phyloP scores from a whole-genome alignment of 1,140 invertebrate genomes.

The Oncopeltus fasciatus region DNA sequence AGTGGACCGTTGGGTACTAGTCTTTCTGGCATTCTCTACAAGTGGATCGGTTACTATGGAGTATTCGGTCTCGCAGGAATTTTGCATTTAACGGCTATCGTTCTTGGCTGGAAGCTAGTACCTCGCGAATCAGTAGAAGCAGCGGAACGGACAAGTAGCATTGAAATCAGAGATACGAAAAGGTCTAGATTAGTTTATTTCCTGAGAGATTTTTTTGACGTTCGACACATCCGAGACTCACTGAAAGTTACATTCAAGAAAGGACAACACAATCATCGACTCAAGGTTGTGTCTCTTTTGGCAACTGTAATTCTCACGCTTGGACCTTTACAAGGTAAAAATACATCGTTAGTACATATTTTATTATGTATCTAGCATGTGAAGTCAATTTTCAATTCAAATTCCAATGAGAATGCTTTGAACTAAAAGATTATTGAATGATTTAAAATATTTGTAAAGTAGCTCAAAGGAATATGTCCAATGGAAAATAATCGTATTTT shows the following conservation, averaged over 20 bases:
- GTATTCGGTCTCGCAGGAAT: conserved; percentile 51
- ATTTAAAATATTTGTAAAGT: too few species aligned
- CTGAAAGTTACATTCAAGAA: not conserved
- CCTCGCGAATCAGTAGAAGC: too few species aligned
- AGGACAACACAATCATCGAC: not conserved
- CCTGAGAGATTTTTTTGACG: not conserved
- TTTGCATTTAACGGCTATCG: not conserved
- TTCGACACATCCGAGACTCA: not conserved
- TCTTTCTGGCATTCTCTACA: conserved; percentile 30
- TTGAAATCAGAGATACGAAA: too few species aligned
- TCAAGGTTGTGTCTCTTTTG: not conserved
- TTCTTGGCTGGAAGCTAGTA: too few species aligned
- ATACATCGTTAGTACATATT: too few species aligned
- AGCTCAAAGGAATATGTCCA: too few species aligned
- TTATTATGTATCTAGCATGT: too few species aligned
- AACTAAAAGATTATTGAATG: too few species aligned
- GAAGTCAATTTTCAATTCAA: too few species aligned
- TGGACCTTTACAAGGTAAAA: not conserved
- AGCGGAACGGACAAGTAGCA: too few species aligned
- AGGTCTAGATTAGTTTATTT: not conserved
- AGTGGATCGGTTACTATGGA: conserved; percentile 62
- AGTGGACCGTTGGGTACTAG: conserved; percentile 48
- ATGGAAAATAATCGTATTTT: too few species aligned
- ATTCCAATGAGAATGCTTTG: too few species aligned
- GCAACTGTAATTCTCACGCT: not conserved